Evolutionary conservation across 92 coral and sea anemone genomes (phyloP).

Genomic region (Hydrozoanthus gracilis): DNA sequence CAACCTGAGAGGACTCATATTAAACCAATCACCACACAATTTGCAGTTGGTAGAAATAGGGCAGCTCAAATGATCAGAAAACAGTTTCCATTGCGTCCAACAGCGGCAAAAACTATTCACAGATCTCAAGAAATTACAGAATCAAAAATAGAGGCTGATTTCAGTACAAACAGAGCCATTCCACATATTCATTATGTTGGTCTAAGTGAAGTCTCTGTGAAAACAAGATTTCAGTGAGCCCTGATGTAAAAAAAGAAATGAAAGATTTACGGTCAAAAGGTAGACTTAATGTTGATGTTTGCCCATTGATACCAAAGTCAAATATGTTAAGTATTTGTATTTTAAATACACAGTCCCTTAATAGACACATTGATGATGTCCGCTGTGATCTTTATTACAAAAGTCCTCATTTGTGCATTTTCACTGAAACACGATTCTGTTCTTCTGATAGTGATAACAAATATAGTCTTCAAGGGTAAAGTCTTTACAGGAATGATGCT

Average conservation of each 20-base stretch:
- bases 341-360: not conserved
- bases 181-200: not conserved
- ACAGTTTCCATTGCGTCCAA: conserved; percentile 47
- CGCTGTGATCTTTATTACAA: not conserved
- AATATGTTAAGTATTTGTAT: not conserved
- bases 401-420: conserved; percentile 11
- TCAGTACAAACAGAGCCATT: conserved; percentile 48
- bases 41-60: conserved; percentile 72
- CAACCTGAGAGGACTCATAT: conserved; percentile 73
- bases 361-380: conserved; percentile 2
- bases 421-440: conserved; percentile 17
- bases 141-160: conserved; percentile 58
- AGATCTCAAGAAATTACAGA: conserved; percentile 78
- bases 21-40: conserved; percentile 69
- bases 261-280: not conserved
- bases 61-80: conserved; percentile 72
- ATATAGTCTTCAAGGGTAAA: not conserved
- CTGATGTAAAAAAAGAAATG: not conserved
- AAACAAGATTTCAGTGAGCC: conserved; percentile 7
- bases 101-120: conserved; percentile 69
- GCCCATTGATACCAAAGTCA: not conserved
- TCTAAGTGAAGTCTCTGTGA: conserved; percentile 70
- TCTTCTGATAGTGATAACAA: not conserved
- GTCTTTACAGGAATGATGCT: conserved; percentile 22
- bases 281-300: conserved; percentile 7